Evolutionary conservation across 2,888 invertebrate genomes (phyloP).

Genomic region (Mesodorylaimus sp.): DNA sequence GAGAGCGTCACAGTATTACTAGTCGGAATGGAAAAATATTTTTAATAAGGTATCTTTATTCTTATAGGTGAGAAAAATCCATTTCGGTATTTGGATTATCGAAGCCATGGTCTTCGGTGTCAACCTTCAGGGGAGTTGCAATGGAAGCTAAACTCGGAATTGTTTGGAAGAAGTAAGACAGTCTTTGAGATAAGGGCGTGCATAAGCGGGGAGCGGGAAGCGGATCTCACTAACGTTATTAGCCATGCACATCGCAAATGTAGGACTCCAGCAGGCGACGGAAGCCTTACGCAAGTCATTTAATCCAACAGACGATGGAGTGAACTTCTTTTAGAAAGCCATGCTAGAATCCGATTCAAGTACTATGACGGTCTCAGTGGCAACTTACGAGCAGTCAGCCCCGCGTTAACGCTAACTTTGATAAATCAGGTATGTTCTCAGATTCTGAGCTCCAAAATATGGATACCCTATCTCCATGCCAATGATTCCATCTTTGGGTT

Average conservation of each 20-base stretch:
- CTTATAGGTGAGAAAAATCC: conserved; percentile 25
- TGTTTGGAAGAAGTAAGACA: not conserved
- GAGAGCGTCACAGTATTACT: too few relatives aligned
- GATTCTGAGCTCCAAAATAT: too few relatives aligned
- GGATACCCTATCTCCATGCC: too few relatives aligned
- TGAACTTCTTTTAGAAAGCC: not conserved
- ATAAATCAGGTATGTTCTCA: too few relatives aligned
- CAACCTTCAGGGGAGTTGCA: conserved; percentile 29
- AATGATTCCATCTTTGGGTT: too few relatives aligned
- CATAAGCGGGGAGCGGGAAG: not conserved
- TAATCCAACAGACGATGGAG: too few relatives aligned
- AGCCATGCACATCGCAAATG: too few relatives aligned
- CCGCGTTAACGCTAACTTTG: too few relatives aligned
- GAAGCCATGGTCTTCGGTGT: conserved; percentile 30
- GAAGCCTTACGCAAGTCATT: too few relatives aligned
- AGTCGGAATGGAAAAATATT: too few relatives aligned
- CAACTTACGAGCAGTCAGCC: conserved; percentile 32
- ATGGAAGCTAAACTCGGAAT: conserved; percentile 30
- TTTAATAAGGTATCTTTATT: too few relatives aligned
- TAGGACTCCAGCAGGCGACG: too few relatives aligned
- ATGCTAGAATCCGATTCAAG: conserved; percentile 30
- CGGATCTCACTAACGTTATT: not conserved
- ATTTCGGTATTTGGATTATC: conserved; percentile 31
- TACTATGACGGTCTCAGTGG: conserved; percentile 35
- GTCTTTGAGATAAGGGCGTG: not conserved